These are phyloP conservation scores for Balearica regulorum DNA, from an alignment of 2,797 vertebrate species.

Conservation along the genomic window DNA sequence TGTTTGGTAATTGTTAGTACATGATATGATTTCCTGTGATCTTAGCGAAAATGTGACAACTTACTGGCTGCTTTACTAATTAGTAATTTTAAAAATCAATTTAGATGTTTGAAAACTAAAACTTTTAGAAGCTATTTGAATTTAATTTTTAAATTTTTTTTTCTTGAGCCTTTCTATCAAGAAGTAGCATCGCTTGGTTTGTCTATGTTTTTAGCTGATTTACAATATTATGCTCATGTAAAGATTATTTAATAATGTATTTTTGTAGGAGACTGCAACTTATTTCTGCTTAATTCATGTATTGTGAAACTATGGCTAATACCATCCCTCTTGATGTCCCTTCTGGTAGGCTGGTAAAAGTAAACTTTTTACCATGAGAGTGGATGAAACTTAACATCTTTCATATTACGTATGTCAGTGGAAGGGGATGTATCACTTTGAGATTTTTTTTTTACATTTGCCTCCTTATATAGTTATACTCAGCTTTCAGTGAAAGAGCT, in stretches of 20 bases:
- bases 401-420: background rate
- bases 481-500: background rate
- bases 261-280: background rate
- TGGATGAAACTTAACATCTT: background rate
- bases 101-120: background rate
- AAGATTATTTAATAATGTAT: background rate
- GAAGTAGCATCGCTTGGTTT: background rate
- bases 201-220: background rate
- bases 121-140: too few species aligned
- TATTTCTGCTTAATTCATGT: background rate
- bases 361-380: background rate
- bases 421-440: background rate
- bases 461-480: background rate
- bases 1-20: background rate
- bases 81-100: background rate
- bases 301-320: background rate
- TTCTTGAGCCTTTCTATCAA: background rate
- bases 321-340: background rate
- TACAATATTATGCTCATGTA: background rate
- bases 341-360: background rate
- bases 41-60: background rate
- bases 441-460: background rate
- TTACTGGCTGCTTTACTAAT: background rate
- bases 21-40: background rate
- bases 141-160: background rate